Evolutionary conservation across 2,797 vertebrate species (phyloP), one percentile per base, ranked within the genome.

Genomic region (Leucoraja ocellata): DNA sequence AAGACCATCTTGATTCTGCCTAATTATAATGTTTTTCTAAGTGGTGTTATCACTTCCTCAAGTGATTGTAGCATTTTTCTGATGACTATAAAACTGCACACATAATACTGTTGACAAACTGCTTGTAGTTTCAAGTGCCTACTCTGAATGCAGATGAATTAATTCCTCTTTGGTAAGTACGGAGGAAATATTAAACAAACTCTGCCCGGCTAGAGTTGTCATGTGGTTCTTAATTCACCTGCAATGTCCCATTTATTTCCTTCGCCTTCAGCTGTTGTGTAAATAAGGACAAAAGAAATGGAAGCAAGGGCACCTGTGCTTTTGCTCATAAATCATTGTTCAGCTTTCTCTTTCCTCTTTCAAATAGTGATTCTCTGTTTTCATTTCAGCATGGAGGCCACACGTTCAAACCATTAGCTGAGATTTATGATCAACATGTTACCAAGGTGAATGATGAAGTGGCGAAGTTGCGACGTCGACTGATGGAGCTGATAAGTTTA

Each of bases 401-500:
- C 94, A 99, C 98, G 39, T 99, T 99, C 94, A 99, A 99, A 94
- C 99, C 99, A 6, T 96, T 99, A 94, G 98, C 98, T 68, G 99
- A 99, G 96, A 99, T 99, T 95, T 99, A 99, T 0, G 98, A 99
- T 94, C 99, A 99, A 84, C 99, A 99, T 1, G 99, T 99, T 93
- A 99, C 98, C 84, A 99, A 99, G 96, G 99, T 99, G 88, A 99
- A 99, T 0, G 99, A 99, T 94, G 99, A 99, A 94, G 99, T 99
- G 78, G 98, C 98, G 93, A 99, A 99, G 95, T 97, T 99, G 90
- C 97, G 98, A 80, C 98, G 98, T 0, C 98, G 98, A 68, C 98
- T 99, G 83, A 98, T 99, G 98, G 99, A 99, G 95, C 95, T 99
- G 93, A 99, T 99, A 95, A 99, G 98, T 95, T 97, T 99, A 95